Evolutionary conservation across 1,140 invertebrate genomes (phyloP), one percentile per base, ranked within the genome.

Genomic region (Potamilus streckersoni): DNA sequence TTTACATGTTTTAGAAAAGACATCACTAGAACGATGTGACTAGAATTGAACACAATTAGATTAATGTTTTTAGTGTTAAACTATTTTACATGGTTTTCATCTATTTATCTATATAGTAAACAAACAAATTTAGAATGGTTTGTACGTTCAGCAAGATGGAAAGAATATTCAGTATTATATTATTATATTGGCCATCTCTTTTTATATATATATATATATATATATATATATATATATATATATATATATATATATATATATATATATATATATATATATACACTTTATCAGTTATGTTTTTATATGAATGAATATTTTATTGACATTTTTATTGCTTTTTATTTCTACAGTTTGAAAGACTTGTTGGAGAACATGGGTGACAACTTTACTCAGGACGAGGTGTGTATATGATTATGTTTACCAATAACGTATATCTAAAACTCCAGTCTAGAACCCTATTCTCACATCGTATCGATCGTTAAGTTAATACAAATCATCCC

Each of bases 291-390:
- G n/a, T n/a, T 27, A 2, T 27, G 4, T 66, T 17, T 31, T n/a
- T 60, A 19, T 58, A 20, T 20, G 13, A 61, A 49, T 4, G 38
- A n/a, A 62, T 69, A 49, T n/a, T 0, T 6, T 31, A 49, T 38
- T 55, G 56, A 20, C 3, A 57, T 55, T n/a, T n/a, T n/a, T 16
- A 15, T 49, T 12, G n/a, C 8, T 14, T 72, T 73, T 74, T 78
- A 81, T 60, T 71, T 57, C 89, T 91, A 19, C 84, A 95, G 96
- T 90, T 93, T 99, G 90, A 96, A 96, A 91, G 95, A 97, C 90
- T 94, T 96, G 80, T 93, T 99, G 85, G 94, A 95, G 93, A 97
- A 96, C 90, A 98, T 95, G 93, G 97, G 97, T 83, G 97, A 99
- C 89, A 98, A 98, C 92, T 98, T 98, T 93, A 93, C 93, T 84